phyloP scores from a whole-genome alignment of 2,888 invertebrate species.

The Serripes groenlandicus region DNA sequence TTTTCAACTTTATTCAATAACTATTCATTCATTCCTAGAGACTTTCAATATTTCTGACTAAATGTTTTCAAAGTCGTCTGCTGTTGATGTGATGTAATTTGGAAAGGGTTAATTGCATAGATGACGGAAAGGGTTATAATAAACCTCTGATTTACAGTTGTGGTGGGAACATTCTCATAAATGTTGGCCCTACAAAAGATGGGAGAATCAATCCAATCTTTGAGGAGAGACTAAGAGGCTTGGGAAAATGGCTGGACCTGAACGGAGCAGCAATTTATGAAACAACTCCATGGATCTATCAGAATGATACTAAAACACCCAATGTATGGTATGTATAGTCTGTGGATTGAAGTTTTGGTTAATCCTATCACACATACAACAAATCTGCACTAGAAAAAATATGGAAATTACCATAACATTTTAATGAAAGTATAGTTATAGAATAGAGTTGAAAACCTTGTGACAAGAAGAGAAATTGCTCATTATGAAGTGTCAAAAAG shows the following conservation, averaged over 20 bases:
- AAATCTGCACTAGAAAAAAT: no score
- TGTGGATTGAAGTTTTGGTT: neutral
- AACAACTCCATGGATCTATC: slow-evolving; percentile 92
- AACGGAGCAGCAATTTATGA: slow-evolving; percentile 96
- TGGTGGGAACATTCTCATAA: slow-evolving; percentile 92
- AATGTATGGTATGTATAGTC: slow-evolving; percentile 91
- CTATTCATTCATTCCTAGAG: no score
- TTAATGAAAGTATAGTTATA: no score
- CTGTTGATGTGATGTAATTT: no score
- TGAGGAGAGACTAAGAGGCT: slow-evolving; percentile 92
- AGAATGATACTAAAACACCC: slow-evolving; percentile 91
- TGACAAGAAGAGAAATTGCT: no score
- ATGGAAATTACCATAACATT: no score
- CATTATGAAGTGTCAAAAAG: no score
- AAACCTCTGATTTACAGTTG: slow-evolving; percentile 78
- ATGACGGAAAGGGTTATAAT: neutral
- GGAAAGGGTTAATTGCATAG: neutral
- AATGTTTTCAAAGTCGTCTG: no score
- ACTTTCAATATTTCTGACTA: no score
- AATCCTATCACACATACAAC: neutral
- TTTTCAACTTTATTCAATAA: no score
- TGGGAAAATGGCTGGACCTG: slow-evolving; percentile 93
- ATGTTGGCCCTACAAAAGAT: slow-evolving; percentile 96
- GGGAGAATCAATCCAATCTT: slow-evolving; percentile 95
- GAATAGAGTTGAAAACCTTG: no score